A percentile compares a stretch with the other conserved stretches of the same genome.
These are phyloP conservation scores for Anastrepha obliqua DNA, from an alignment of 1,140 invertebrate species.

Conservation along the genomic window DNA sequence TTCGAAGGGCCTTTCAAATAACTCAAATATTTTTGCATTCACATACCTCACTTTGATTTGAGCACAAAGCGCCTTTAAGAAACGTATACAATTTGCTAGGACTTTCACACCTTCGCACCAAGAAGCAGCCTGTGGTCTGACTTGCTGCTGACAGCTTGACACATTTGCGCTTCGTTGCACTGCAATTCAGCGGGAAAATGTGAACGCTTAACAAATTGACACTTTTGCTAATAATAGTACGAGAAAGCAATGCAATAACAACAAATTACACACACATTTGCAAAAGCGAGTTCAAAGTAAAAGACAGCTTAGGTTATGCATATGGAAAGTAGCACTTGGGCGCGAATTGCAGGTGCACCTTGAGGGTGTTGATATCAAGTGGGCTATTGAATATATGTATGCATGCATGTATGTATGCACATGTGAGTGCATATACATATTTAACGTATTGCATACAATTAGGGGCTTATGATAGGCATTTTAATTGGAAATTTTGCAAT, in stretches of 20 bases:
- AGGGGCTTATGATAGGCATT: conserved; percentile 64
- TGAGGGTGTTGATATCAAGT: not conserved
- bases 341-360: not conserved
- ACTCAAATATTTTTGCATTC: too few species aligned
- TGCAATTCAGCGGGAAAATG: conserved; percentile 65
- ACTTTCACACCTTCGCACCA: not conserved
- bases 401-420: not conserved
- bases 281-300: conserved; percentile 2
- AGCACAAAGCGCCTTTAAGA: not conserved
- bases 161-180: conserved; percentile 66
- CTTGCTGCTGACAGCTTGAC: conserved; percentile 3
- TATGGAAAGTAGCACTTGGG: not conserved
- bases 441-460: conserved; percentile 32
- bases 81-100: not conserved
- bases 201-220: conserved; percentile 65
- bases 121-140: not conserved
- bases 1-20: not conserved
- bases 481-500: conserved; percentile 74
- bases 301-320: not conserved
- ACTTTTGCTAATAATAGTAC: conserved; percentile 65
- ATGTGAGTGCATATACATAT: not conserved
- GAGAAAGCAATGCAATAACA: not conserved
- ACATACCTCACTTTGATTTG: not conserved
- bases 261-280: not conserved
- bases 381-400: not conserved